These are phyloP conservation scores for Hyperopisus bebe DNA, from an alignment of 2,113 vertebrate species.

Conservation along the genomic window DNA sequence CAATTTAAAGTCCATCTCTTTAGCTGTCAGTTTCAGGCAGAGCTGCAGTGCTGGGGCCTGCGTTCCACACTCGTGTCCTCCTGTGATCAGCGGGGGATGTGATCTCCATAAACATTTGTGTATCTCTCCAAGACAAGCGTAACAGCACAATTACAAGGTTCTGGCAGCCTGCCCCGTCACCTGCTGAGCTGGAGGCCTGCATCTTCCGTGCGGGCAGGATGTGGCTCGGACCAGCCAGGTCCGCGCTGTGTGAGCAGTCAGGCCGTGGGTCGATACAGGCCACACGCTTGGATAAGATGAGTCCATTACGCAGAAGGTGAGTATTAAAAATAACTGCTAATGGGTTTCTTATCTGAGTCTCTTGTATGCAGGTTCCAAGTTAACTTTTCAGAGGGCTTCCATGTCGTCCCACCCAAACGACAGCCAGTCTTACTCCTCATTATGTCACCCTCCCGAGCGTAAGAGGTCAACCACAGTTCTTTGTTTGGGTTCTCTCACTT, in stretches of 20 bases:
- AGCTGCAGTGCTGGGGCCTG: not conserved
- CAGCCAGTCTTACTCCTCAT: not conserved
- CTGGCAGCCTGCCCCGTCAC: slow-evolving; percentile 11
- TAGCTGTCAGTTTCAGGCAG: not conserved
- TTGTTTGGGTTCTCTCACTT: not conserved
- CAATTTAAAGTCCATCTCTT: slow-evolving; percentile 3
- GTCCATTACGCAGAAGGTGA: slow-evolving; percentile 51
- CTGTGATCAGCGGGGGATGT: not conserved
- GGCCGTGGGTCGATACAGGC: slow-evolving; percentile 39
- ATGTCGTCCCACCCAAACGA: not conserved
- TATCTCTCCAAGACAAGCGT: slow-evolving; percentile 31
- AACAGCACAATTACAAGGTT: slow-evolving; percentile 41
- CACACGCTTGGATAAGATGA: slow-evolving; percentile 44
- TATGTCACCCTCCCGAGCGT: not conserved
- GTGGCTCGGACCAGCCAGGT: not conserved
- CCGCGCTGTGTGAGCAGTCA: not conserved
- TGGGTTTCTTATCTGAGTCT: slow-evolving; percentile 55
- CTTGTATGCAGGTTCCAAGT: slow-evolving; percentile 30
- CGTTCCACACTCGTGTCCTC: not conserved
- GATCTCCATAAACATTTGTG: slow-evolving; percentile 28
- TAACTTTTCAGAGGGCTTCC: not conserved
- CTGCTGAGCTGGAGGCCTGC: not conserved
- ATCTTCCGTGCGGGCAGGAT: not conserved
- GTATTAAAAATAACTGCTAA: slow-evolving; percentile 57
- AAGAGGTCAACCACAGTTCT: not conserved